Evolutionary conservation across 2,888 invertebrate genomes (phyloP).

Genomic region (Cephus spinipes): DNA sequence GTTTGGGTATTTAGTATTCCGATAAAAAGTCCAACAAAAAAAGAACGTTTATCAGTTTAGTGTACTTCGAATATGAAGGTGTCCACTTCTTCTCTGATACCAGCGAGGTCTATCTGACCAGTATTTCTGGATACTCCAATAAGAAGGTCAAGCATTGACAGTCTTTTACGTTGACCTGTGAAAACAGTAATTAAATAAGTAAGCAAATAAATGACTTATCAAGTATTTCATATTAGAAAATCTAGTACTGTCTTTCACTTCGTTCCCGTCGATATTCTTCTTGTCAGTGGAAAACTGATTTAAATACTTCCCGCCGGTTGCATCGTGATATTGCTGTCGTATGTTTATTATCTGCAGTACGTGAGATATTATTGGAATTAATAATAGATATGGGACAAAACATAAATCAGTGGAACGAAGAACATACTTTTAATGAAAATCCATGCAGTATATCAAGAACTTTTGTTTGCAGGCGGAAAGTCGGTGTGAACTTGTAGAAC

Average conservation of each 20-base stretch:
- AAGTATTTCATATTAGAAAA: conserved; percentile 20
- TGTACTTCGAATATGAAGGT: conserved; percentile 54
- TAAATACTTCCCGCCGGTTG: conserved; percentile 33
- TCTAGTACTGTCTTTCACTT: neutral
- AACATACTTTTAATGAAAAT: conserved; percentile 68
- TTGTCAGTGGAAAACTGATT: too few relatives aligned
- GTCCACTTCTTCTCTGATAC: conserved; percentile 59
- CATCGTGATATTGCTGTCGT: conserved; percentile 46
- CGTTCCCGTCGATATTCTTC: too few relatives aligned
- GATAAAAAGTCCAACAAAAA: too few relatives aligned
- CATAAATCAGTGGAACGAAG: neutral
- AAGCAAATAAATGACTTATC: conserved; percentile 3
- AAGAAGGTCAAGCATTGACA: conserved; percentile 56
- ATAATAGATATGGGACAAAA: too few relatives aligned
- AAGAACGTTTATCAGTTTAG: too few relatives aligned
- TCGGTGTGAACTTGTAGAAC: conserved; percentile 69
- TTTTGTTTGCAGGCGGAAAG: conserved; percentile 68
- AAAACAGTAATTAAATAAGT: too few relatives aligned
- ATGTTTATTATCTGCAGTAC: conserved; percentile 46
- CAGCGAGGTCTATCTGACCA: conserved; percentile 44
- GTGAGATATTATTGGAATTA: neutral
- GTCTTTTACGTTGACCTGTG: conserved; percentile 24
- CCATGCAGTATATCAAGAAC: conserved; percentile 69
- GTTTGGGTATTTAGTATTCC: too few relatives aligned
- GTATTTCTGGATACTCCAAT: conserved; percentile 44